Percentiles rank a stretch among this genome's conserved stretches.
Conservation (phyloP, 2,113 vertebrate genomes). For the Hemiscyllium ocellatum region DNA sequence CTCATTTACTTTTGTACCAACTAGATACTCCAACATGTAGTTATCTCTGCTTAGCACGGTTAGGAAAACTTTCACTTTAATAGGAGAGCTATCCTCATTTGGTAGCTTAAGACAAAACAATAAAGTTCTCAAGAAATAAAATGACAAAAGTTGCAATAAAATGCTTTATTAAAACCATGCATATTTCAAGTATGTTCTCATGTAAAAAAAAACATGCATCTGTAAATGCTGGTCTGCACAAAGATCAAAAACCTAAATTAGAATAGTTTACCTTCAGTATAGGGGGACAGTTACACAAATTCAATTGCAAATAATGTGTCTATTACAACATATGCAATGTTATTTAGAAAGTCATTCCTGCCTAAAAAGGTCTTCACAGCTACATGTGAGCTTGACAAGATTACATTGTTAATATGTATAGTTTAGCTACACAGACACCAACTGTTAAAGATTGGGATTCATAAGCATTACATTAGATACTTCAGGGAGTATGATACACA, state of each 20-base stretch:
- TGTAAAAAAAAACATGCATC: slow-evolving; percentile 36
- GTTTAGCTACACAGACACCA: neutral
- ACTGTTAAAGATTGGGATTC: neutral
- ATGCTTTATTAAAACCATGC: slow-evolving; percentile 37
- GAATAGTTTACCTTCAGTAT: slow-evolving; percentile 8
- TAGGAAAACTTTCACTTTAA: neutral
- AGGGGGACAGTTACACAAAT: neutral
- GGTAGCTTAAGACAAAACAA: slow-evolving; percentile 2
- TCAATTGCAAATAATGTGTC: neutral
- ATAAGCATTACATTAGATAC: neutral
- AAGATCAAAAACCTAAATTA: slow-evolving; percentile 32
- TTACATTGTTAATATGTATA: neutral
- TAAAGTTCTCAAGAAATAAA: neutral
- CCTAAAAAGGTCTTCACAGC: neutral
- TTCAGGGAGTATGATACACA: neutral
- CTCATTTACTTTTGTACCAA: neutral
- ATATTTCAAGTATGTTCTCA: slow-evolving; percentile 31
- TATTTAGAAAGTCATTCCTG: slow-evolving; percentile 6
- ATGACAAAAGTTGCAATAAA: slow-evolving; percentile 17
- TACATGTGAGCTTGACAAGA: slow-evolving; percentile 14
- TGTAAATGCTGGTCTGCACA: slow-evolving; percentile 36
- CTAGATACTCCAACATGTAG: neutral
- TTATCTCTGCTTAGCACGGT: neutral
- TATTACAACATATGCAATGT: slow-evolving; percentile 19
- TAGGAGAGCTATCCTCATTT: neutral